Conservation (phyloP, 1,140 invertebrate species). For the Streblospio benedicti region DNA sequence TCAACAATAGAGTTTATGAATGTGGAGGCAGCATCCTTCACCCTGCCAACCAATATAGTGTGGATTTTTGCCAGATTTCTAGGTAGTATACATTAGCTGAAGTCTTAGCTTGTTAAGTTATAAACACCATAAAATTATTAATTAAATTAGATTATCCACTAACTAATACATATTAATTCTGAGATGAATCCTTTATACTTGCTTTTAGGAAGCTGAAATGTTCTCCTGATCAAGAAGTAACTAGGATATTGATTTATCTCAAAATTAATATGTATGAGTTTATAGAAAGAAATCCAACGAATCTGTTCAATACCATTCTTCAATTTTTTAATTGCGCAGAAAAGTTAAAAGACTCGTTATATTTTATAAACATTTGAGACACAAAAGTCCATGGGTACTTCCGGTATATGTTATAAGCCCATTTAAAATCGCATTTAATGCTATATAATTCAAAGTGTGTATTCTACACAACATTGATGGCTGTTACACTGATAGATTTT, state of each 20-base stretch:
- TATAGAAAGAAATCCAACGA: conserved; percentile 29
- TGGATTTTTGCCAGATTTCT: conserved; percentile 53
- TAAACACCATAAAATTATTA: not conserved
- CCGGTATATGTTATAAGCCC: no score
- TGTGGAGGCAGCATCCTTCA: conserved; percentile 57
- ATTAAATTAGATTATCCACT: not conserved
- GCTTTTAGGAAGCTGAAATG: not conserved
- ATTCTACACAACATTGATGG: no score
- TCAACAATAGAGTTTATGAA: conserved; percentile 53
- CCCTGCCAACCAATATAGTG: conserved; percentile 55
- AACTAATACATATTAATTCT: no score
- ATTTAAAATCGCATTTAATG: no score
- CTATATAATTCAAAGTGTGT: no score
- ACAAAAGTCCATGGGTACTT: no score
- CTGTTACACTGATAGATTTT: no score
- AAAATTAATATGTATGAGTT: conserved; percentile 28
- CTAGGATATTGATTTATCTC: conserved; percentile 15
- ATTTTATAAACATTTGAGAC: no score
- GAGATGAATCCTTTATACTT: not conserved
- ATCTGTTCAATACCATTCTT: conserved; percentile 13
- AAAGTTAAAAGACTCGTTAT: no score
- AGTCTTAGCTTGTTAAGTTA: not conserved
- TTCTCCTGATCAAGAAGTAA: not conserved
- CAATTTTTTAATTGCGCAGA: no score
- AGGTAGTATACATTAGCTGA: conserved; percentile 36